phyloP scores from a whole-genome alignment of 2,888 invertebrate genomes.

The Leucania comma region DNA sequence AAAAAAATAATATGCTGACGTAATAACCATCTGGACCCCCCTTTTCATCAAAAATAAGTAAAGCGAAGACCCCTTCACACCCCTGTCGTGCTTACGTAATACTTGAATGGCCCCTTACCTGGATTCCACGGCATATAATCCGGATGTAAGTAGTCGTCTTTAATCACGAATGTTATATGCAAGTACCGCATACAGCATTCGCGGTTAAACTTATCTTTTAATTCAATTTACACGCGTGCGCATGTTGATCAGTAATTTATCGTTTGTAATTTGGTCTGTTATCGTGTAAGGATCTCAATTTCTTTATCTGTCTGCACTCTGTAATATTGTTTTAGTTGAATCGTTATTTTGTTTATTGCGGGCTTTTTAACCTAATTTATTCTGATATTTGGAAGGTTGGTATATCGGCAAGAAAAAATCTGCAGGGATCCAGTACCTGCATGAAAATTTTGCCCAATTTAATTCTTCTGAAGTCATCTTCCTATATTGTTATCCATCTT shows the following conservation, averaged over 20 bases:
- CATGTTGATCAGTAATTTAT: conserved; percentile 83
- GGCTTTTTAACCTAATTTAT: conserved; percentile 14
- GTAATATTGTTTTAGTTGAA: conserved; percentile 56
- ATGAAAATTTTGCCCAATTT: neutral
- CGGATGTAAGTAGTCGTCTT: conserved; percentile 58
- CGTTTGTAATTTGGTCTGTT: conserved; percentile 77
- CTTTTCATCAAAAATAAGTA: no score
- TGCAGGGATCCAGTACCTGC: neutral
- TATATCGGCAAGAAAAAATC: neutral
- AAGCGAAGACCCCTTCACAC: no score
- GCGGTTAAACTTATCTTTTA: conserved; percentile 80
- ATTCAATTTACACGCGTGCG: conserved; percentile 85
- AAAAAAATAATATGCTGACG: no score
- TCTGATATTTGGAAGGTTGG: neutral
- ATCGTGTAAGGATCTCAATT: conserved; percentile 82
- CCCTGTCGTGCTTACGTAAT: no score
- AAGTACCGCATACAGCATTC: conserved; percentile 45
- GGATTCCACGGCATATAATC: conserved; percentile 4
- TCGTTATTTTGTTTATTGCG: conserved; percentile 31
- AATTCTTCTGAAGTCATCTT: neutral
- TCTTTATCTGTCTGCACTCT: conserved; percentile 75
- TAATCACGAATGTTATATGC: conserved; percentile 79
- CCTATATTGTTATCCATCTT: neutral
- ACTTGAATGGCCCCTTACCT: neutral
- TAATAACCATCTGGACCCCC: no score